Percentiles rank a stretch among this genome's conserved stretches.
Evolutionary conservation across 2,113 vertebrate genomes (phyloP).

Genomic region (Mesocricetus auratus): DNA sequence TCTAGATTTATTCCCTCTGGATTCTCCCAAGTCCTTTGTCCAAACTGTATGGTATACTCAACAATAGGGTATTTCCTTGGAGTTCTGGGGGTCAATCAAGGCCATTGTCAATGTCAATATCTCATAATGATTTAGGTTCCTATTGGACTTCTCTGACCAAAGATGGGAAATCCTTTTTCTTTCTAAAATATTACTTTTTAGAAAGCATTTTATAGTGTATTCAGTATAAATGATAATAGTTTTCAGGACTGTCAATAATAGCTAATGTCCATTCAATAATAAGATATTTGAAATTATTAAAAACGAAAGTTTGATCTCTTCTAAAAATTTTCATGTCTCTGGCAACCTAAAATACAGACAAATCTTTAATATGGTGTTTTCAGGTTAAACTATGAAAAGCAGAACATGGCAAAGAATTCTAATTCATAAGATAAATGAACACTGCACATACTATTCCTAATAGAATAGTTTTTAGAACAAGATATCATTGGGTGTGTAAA

Average conservation of each 20-base stretch:
- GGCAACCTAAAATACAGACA: background rate
- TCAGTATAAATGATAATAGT: background rate
- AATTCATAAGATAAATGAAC: background rate
- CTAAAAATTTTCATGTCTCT: background rate
- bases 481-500: conserved; percentile 5
- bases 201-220: background rate
- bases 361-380: background rate
- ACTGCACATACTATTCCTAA: background rate
- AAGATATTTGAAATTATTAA: background rate
- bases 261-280: background rate
- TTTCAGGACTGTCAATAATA: background rate
- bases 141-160: background rate
- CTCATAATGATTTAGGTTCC: background rate
- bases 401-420: background rate
- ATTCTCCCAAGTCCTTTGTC: background rate
- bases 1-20: background rate
- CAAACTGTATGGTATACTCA: background rate
- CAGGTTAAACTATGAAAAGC: background rate
- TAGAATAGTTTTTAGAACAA: conserved; percentile 21
- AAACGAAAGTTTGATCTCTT: background rate
- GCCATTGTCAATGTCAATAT: background rate
- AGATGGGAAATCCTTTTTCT: background rate
- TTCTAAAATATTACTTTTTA: background rate
- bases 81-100: background rate
- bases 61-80: no score